A percentile compares a stretch with the other conserved stretches of the same genome.
Evolutionary conservation across 2,113 vertebrate genomes (phyloP).

Genomic region (Leucosticte australis): DNA sequence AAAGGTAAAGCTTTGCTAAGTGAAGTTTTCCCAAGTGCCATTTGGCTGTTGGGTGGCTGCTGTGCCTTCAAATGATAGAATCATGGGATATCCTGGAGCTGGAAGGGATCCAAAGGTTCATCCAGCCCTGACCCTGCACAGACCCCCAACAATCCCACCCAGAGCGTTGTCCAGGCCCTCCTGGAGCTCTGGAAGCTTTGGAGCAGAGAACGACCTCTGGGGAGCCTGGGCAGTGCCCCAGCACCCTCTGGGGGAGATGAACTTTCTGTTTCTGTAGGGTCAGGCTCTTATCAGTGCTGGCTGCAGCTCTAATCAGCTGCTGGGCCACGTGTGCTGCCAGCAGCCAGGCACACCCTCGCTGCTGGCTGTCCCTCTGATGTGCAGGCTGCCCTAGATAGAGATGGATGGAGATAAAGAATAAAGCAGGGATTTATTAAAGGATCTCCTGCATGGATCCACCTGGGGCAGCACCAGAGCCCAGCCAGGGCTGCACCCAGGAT

Average conservation of each 20-base stretch:
- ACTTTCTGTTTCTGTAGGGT: neutral
- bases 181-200: neutral
- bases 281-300: neutral
- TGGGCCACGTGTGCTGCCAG: neutral
- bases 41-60: neutral
- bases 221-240: neutral
- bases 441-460: too few relatives aligned
- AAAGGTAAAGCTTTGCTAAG: neutral
- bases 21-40: fast-evolving
- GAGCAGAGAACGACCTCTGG: neutral
- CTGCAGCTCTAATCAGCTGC: neutral
- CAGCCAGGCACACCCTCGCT: neutral
- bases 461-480: too few relatives aligned
- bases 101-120: neutral
- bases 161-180: fast-evolving
- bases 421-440: neutral
- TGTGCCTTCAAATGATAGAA: neutral
- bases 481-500: too few relatives aligned
- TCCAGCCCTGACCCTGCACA: neutral
- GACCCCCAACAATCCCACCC: neutral
- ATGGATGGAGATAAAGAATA: fast-evolving
- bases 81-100: neutral
- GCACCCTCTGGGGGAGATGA: neutral
- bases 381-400: neutral
- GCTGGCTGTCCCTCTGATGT: neutral